phyloP scores from a whole-genome alignment of 2,113 vertebrate genomes.

The Albula goreensis region DNA sequence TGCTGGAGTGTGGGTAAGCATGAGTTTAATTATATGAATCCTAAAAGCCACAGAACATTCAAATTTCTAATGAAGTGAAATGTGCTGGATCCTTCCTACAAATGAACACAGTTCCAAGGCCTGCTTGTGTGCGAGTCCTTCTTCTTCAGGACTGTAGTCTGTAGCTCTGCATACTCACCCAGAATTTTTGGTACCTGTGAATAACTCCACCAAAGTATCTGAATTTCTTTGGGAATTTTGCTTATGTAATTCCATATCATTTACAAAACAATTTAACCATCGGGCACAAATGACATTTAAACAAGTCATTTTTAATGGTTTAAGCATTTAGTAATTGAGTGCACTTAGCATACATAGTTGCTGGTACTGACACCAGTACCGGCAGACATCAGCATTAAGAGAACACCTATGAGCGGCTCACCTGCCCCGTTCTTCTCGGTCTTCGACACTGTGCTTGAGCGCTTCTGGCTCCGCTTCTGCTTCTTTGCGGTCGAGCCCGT shows the following conservation, averaged over 20 bases:
- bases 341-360: not conserved
- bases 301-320: no score
- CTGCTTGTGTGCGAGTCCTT: not conserved
- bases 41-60: not conserved
- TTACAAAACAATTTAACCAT: no score
- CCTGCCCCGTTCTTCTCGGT: conserved; percentile 91
- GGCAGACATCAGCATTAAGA: not conserved
- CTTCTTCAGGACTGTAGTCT: no score
- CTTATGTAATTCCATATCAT: not conserved
- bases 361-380: not conserved
- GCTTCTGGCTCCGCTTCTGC: conserved; percentile 91
- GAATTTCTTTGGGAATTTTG: no score
- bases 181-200: no score
- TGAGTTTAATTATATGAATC: not conserved
- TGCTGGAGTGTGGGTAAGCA: no score
- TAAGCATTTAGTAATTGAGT: no score
- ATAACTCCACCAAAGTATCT: no score
- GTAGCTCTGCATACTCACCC: not conserved
- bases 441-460: conserved; percentile 73
- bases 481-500: conserved; percentile 84
- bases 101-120: not conserved
- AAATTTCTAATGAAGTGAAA: not conserved
- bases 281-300: no score
- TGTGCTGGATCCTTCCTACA: no score
- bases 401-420: conserved; percentile 38